These are phyloP conservation scores for Balearica regulorum DNA, from an alignment of 2,797 vertebrate species.

Conservation along the genomic window DNA sequence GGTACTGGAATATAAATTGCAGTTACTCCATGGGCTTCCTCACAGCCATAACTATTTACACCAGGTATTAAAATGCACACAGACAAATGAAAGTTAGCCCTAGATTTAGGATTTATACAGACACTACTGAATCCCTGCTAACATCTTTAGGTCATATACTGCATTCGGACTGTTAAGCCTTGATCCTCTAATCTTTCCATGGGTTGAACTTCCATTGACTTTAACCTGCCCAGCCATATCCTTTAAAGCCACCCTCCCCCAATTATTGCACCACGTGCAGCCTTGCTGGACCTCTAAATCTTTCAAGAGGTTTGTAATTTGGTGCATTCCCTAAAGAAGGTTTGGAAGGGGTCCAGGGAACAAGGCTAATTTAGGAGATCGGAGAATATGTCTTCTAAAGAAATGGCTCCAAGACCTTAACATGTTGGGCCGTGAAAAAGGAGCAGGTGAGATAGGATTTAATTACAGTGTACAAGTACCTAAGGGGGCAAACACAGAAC, in stretches of 20 bases:
- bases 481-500: conserved; percentile 17
- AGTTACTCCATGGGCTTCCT: background rate
- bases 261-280: background rate
- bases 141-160: background rate
- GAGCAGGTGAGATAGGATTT: conserved; percentile 53
- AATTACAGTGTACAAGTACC: conserved; percentile 52
- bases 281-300: conserved; percentile 32
- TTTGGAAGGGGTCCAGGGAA: conserved; percentile 51
- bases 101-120: background rate
- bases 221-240: conserved; percentile 19
- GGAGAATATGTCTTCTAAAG: conserved; percentile 31
- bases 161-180: background rate
- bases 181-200: background rate
- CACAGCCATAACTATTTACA: background rate
- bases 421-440: conserved; percentile 52
- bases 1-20: too few relatives aligned
- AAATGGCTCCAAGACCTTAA: conserved; percentile 53
- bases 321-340: conserved; percentile 53
- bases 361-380: conserved; percentile 17
- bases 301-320: conserved; percentile 62
- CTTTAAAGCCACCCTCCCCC: background rate
- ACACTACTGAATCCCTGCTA: background rate
- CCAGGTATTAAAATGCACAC: background rate
- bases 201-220: conserved; percentile 24
- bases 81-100: background rate